Base-by-base conservation (phyloP, 2,888 invertebrate genomes). In the Biston stratarius region DNA sequence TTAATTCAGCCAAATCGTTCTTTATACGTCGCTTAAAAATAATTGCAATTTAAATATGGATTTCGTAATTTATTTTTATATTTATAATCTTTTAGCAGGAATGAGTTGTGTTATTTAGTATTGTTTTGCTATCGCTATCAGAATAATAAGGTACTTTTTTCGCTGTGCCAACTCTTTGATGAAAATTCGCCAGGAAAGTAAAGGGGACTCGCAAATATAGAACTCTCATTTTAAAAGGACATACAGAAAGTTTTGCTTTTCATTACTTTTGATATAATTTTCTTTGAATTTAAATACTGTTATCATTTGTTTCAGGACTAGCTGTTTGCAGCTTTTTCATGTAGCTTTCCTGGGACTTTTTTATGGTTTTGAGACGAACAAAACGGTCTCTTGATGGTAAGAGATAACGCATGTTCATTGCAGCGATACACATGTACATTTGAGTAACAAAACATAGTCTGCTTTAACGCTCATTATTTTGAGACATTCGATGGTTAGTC, bases 151-250 rank as follows among this genome's bases (percentile, higher is more conserved):
- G 66, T 61, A 59, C 52, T 67, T 67, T 61, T 69, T 65, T 64
- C 51, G 49, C 53, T 40, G 38, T 53, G 45, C 61, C 57, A 69
- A 62, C 64, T 66, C 67, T 67, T 66, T 68, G 67, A 72, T 68
- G 51, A 62, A 55, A 62, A 64, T 63, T 60, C 53, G 61, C 56
- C 64, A 52, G 49, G 49, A 59, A 71, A 69, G 55, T 51, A 58
- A 61, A 66, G 63, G 51, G 52, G 62, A 64, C 64, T 67, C 33
- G 33, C 65, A 61, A 70, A 71, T 58, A 65, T 64, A 66, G 65
- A 65, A 55, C 59, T 58, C 61, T 55, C 33, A 58, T 58, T 61
- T 36, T 57, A 58, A 66, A 63, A 44, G 33, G 59, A 36, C 55
- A 51, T 44, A 38, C 45, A 38, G 44, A 55, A 40, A 42, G 49